These are phyloP conservation scores for Apocrypta bakeri DNA, from an alignment of 1,140 invertebrate species.

Conservation along the genomic window DNA sequence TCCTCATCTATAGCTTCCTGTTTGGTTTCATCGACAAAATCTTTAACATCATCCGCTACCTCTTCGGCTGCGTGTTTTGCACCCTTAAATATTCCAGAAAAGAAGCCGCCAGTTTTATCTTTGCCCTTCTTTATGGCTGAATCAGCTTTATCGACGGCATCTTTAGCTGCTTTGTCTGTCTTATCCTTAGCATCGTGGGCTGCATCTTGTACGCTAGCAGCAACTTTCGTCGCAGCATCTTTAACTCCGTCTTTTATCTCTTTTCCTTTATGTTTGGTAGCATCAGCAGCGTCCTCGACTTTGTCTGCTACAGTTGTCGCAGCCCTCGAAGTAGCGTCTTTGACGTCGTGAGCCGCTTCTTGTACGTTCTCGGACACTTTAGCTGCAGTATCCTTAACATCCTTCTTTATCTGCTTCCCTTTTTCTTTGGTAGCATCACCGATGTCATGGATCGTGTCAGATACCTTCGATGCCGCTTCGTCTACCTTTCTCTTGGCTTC, in stretches of 20 bases:
- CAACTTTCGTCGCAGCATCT: background rate
- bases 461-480: no score
- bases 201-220: background rate
- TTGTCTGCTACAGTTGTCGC: constrained; percentile 6
- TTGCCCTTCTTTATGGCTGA: constrained; percentile 56
- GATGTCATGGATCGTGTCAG: no score
- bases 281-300: background rate
- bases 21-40: constrained; percentile 60
- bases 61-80: constrained; percentile 64
- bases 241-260: constrained; percentile 25
- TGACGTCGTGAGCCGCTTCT: no score
- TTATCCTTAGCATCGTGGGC: constrained; percentile 18
- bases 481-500: no score
- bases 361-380: no score
- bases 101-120: constrained; percentile 55
- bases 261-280: background rate
- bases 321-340: no score
- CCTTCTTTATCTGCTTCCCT: no score
- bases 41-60: constrained; percentile 61
- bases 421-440: no score
- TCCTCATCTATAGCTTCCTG: constrained; percentile 51
- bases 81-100: constrained; percentile 51
- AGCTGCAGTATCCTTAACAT: no score
- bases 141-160: constrained; percentile 35
- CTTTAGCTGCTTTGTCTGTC: constrained; percentile 1